Evolutionary conservation across 2,888 invertebrate genomes (phyloP).

Genomic region (Drosophila kanekoi): DNA sequence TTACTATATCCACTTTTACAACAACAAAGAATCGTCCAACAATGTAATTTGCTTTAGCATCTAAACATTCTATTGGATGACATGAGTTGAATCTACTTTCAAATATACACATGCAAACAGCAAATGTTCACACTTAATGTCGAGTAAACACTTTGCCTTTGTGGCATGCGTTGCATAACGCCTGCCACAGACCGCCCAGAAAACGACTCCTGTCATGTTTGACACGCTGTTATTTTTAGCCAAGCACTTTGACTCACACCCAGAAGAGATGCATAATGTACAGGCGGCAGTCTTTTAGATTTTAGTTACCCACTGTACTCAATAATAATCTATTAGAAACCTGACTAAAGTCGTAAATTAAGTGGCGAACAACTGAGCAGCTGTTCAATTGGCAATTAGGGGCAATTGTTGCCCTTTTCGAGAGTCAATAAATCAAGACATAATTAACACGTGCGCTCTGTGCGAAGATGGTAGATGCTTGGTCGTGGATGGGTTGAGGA

Average conservation of each 20-base stretch:
- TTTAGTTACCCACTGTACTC: constrained; percentile 9
- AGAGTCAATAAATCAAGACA: constrained; percentile 56
- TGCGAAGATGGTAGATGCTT: constrained; percentile 8
- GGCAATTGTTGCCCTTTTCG: constrained; percentile 34
- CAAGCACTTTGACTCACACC: constrained; percentile 20
- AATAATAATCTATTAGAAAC: constrained; percentile 16
- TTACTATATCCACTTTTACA: no score
- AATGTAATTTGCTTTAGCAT: no score
- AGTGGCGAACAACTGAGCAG: constrained; percentile 12
- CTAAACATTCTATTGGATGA: not conserved
- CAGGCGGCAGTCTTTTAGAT: constrained; percentile 7
- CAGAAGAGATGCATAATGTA: constrained; percentile 1
- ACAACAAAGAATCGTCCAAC: no score
- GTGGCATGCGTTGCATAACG: constrained; percentile 35
- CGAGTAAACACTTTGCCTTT: not conserved
- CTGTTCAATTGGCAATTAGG: constrained; percentile 50
- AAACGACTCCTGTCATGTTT: constrained; percentile 41
- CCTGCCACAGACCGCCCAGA: constrained; percentile 14
- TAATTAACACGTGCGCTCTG: constrained; percentile 49
- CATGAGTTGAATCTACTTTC: not conserved
- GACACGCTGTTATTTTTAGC: constrained; percentile 47
- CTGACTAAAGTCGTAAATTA: constrained; percentile 34
- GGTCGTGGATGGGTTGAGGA: not conserved
- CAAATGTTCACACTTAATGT: constrained; percentile 12
- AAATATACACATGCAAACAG: not conserved